Evolutionary conservation across 2,888 invertebrate genomes (phyloP).

Genomic region (Pristionchus entomophagus): DNA sequence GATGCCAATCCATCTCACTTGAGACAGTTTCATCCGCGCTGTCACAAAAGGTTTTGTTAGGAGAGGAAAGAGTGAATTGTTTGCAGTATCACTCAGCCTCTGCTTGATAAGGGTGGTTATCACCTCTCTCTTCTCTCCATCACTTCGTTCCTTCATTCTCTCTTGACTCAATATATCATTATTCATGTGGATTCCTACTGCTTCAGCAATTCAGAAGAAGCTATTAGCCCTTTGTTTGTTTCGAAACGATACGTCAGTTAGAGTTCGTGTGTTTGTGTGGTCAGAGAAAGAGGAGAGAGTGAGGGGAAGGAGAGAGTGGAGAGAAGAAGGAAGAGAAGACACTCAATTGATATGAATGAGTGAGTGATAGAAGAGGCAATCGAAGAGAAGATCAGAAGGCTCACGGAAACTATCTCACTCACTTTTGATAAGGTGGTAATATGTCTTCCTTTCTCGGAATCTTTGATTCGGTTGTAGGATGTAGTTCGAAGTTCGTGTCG

Average conservation of each 20-base stretch:
- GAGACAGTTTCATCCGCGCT: not conserved
- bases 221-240: not conserved
- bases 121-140: not conserved
- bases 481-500: too few relatives aligned
- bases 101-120: not conserved
- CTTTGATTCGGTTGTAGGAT: not conserved
- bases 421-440: not conserved
- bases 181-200: not conserved
- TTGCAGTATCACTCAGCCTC: slow-evolving; percentile 28
- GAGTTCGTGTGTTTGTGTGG: not conserved
- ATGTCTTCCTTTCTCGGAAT: not conserved
- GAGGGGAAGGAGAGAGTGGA: not conserved
- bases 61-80: not conserved
- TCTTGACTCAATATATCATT: not conserved
- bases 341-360: not conserved
- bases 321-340: not conserved
- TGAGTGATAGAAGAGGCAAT: not conserved
- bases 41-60: too few relatives aligned
- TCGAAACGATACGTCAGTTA: not conserved
- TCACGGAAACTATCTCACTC: not conserved
- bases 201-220: too few relatives aligned
- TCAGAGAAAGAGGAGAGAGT: not conserved
- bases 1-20: too few relatives aligned
- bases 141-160: not conserved
- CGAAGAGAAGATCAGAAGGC: not conserved